Conservation (phyloP, 2,113 vertebrate genomes). For the Pterocles burchelli region DNA sequence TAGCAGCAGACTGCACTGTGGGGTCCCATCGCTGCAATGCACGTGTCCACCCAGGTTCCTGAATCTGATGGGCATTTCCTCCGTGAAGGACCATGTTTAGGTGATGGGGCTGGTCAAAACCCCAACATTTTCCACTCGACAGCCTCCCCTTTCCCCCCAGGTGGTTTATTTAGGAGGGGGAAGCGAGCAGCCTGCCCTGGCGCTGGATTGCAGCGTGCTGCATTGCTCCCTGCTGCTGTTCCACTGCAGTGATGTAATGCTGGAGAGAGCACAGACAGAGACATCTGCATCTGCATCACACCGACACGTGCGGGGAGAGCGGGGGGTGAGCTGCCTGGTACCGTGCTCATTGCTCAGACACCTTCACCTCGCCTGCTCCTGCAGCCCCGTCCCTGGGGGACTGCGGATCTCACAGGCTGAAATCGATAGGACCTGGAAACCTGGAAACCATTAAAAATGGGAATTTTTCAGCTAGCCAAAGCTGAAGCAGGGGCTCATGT, state of each 20-base stretch:
- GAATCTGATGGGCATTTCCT: neutral
- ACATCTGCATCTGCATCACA: neutral
- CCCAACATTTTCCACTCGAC: rapidly evolving
- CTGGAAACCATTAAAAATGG: neutral
- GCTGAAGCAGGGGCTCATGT: neutral
- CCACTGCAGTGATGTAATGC: neutral
- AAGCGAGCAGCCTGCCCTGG: neutral
- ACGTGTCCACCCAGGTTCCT: neutral
- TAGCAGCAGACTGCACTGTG: neutral
- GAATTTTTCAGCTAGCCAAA: rapidly evolving
- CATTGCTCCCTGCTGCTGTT: neutral
- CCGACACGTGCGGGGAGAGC: neutral
- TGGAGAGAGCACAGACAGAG: neutral
- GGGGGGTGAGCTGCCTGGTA: neutral
- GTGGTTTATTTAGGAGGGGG: neutral
- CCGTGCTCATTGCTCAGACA: neutral
- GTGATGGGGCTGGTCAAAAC: neutral
- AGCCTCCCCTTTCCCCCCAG: neutral
- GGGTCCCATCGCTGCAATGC: neutral
- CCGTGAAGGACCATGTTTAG: rapidly evolving
- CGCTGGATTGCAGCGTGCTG: neutral
- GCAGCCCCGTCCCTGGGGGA: neutral
- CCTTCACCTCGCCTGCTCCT: neutral
- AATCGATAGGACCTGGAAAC: neutral
- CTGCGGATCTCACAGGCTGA: neutral